Conservation (phyloP, 2,888 invertebrate species). For the Agrilus biguttatus region DNA sequence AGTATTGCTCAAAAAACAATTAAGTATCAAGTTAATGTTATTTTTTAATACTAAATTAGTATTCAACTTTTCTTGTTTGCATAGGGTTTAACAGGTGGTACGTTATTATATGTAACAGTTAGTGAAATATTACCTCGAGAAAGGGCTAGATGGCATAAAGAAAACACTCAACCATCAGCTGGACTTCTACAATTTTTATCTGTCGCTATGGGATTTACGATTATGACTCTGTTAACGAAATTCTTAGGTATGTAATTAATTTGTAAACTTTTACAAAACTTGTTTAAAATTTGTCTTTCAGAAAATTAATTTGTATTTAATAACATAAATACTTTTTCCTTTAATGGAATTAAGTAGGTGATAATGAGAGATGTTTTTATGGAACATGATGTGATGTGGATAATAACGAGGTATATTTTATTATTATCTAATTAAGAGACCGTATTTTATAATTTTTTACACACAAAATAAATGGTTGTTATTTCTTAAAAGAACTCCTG, state of each 20-base stretch:
- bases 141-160: conserved; percentile 56
- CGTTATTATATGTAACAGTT: conserved; percentile 61
- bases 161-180: conserved; percentile 35
- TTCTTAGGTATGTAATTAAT: conserved; percentile 37
- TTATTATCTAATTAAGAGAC: too few relatives aligned
- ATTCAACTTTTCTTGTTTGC: conserved; percentile 11
- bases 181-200: conserved; percentile 49
- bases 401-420: too few relatives aligned
- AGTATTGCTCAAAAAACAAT: too few relatives aligned
- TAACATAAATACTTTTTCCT: background rate
- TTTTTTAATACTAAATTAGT: background rate
- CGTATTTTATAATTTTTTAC: too few relatives aligned
- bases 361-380: background rate
- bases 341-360: background rate
- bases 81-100: conserved; percentile 60
- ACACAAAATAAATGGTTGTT: too few relatives aligned
- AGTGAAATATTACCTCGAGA: conserved; percentile 66
- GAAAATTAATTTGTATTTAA: background rate
- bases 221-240: conserved; percentile 48
- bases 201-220: conserved; percentile 42
- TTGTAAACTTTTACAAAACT: background rate
- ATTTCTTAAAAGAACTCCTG: too few relatives aligned
- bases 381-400: background rate
- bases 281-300: background rate
- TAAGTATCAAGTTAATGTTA: too few relatives aligned